Percentiles rank a stretch among this genome's conserved stretches.
These are phyloP conservation scores for Aradophagus sp. DNA, from an alignment of 1,140 invertebrate genomes.

Conservation along the genomic window DNA sequence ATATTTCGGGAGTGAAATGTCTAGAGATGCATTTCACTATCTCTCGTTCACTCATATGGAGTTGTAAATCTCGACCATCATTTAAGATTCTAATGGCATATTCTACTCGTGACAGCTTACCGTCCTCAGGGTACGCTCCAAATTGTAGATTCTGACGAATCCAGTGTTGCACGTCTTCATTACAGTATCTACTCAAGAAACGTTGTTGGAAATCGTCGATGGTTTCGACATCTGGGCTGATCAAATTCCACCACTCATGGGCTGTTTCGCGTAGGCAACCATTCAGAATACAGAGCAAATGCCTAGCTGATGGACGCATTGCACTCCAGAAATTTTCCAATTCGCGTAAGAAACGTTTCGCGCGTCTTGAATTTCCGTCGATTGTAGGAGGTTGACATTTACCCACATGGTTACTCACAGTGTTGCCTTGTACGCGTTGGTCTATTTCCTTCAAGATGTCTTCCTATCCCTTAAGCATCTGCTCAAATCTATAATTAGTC, in stretches of 20 bases:
- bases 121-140: not conserved
- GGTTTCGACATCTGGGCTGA: not conserved
- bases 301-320: not conserved
- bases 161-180: not conserved
- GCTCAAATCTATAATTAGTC: too few relatives aligned
- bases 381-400: too few relatives aligned
- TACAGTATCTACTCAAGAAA: not conserved
- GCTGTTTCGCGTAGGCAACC: not conserved
- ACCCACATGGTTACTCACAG: too few relatives aligned
- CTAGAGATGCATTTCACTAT: not conserved
- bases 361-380: too few relatives aligned
- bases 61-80: not conserved
- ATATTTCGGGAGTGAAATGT: not conserved
- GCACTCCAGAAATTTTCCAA: not conserved
- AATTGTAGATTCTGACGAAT: not conserved
- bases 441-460: too few relatives aligned
- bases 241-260: not conserved
- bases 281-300: not conserved
- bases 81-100: not conserved
- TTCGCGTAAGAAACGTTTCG: not conserved
- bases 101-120: not conserved
- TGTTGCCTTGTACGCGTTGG: too few relatives aligned
- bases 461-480: too few relatives aligned
- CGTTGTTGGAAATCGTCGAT: not conserved
- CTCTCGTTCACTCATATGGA: not conserved